Evolutionary conservation across 2,797 vertebrate species (phyloP), one percentile per base, ranked within the genome.

Genomic region (Psittacula echo): DNA sequence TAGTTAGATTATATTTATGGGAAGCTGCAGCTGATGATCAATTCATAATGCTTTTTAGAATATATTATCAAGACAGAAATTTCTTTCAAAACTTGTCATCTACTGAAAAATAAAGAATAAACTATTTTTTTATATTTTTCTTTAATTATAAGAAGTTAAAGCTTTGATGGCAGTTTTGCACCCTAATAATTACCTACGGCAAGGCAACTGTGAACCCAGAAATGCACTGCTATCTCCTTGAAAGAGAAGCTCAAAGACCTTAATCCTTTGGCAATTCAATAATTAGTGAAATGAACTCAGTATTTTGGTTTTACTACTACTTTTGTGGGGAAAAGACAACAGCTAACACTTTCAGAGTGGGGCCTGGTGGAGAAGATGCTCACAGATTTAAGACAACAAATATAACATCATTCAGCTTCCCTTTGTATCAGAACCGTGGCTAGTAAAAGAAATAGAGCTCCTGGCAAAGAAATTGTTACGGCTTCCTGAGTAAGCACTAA

Each of bases 231-330:
- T 67, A 2, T 16, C 47, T 78, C 85, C 54, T 54, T 41, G 24
- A 68, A 72, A 51, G 32, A 66, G 50, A 80, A 66, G 29, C 19
- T 85, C 30, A 66, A 70, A 50, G 21, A 24, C 11, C 18, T 39
- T 50, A 47, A 65, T 88, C 37, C 32, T 90, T 44, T 45, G 27
- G 20, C 32, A 86, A 51, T 26, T 48, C 47, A 84, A 11, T 15
- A 56, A 5, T 61, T 42, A 3, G 13, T 32, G 32, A 76, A 71
- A 68, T 17, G 2, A 71, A 54, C 16, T 34, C 1, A 0, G 8
- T 72, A 15, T 66, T 44, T 66, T 30, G 16, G 7, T 65, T 72
- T 87, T 24, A 24, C 13, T 42, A 4, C 24, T 80, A 67, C 39
- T 84, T 73, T 62, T 44, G 51, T 9, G 23, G 26, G 70, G 29